Evolutionary conservation across 2,888 invertebrate genomes (phyloP), one percentile per base, ranked within the genome.

Genomic region (Dasysyrphus tricinctus): DNA sequence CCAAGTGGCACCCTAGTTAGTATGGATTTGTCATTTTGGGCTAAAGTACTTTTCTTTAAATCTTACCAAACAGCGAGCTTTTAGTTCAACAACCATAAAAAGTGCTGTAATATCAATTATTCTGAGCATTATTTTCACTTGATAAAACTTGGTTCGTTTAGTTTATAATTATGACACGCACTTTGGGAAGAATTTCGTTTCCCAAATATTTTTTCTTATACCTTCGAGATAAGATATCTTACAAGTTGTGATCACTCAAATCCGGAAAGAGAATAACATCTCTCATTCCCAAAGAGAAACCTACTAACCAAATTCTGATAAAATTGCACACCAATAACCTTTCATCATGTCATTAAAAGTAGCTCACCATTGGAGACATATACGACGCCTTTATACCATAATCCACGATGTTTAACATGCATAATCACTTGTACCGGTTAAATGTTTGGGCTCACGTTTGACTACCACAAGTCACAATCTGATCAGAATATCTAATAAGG

Each of bases 381-480:
- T 70, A 72, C 76, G 61, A 80, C 80, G 54, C 65, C 77, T 67
- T 24, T n/a, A 44, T 54, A 67, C 69, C 69, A 63, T 44, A 59
- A 44, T 19, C 75, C 80, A 76, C 29, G 34, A 47, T 80, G 77
- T 76, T 80, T 67, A 70, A 85, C 77, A 85, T 74, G 69, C 61
- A 63, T 85, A 80, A 85, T 85, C 67, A 80, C 84, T 85, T 85
- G 77, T 85, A 85, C 80, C 84, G 77, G 80, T 80, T 80, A 80
- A 80, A 67, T 67, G 47, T 44, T 73, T 61, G 80, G 80, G 61
- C 80, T 85, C 75, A 77, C 44, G 76, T 76, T 80, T 72, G 67
- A 80, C 76, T 80, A 84, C 77, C 73, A 80, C 73, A 72, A 59
- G 16, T 24, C 34, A 49, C 47, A 61, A 73, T 67, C 80, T 80